phyloP scores from a whole-genome alignment of 2,888 invertebrate species.

The Drosophila ezoana region DNA sequence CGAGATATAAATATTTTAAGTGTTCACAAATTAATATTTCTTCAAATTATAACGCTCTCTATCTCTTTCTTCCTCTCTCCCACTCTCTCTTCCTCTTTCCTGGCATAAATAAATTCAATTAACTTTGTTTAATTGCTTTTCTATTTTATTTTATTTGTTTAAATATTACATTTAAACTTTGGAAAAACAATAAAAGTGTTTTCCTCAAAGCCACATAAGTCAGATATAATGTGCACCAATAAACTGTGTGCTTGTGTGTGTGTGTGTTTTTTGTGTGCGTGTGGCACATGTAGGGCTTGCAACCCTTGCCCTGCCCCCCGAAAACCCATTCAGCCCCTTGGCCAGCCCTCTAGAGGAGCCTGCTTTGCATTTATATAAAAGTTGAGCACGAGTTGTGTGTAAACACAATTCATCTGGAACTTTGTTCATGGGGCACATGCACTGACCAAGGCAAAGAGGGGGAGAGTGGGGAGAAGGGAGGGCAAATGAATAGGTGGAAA shows the following conservation, averaged over 20 bases:
- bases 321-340: no score
- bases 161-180: constrained; percentile 1
- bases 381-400: constrained; percentile 33
- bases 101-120: no score
- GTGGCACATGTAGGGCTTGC: constrained; percentile 35
- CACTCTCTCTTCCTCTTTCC: no score
- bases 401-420: constrained; percentile 54
- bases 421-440: constrained; percentile 34
- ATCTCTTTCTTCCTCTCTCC: no score
- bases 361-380: constrained; percentile 52
- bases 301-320: neutral
- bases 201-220: neutral
- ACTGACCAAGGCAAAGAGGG: constrained; percentile 7
- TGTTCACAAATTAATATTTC: no score
- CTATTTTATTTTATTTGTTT: neutral
- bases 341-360: constrained; percentile 2
- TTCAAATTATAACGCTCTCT: no score
- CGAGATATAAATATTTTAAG: neutral
- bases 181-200: neutral
- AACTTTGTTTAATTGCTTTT: no score
- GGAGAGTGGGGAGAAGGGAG: no score
- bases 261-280: constrained; percentile 20
- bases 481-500: neutral
- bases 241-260: neutral
- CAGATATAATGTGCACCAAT: no score